Conservation (phyloP, 2,888 invertebrate genomes). For the Heliconius hortense region DNA sequence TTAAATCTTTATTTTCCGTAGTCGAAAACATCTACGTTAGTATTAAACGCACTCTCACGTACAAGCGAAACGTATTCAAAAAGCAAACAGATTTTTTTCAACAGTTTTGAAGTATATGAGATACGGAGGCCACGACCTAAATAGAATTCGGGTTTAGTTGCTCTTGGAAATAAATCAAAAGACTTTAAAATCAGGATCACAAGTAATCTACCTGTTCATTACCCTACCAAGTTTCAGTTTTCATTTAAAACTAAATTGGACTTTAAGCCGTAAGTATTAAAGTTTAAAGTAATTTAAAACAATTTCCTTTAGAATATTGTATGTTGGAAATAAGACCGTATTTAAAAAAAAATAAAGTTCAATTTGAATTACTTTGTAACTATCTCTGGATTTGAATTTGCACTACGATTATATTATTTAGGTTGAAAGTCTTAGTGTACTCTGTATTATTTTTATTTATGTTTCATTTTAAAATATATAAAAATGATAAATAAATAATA, state of each 20-base stretch:
- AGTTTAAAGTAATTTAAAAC: conserved; percentile 49
- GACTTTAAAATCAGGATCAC: conserved; percentile 65
- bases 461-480: neutral
- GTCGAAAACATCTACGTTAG: neutral
- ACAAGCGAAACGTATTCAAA: conserved; percentile 10
- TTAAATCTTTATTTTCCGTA: neutral
- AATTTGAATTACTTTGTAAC: conserved; percentile 45
- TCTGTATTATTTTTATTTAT: neutral
- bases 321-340: conserved; percentile 56
- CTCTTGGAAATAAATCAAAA: conserved; percentile 68
- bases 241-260: conserved; percentile 50
- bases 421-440: neutral
- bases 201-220: conserved; percentile 61
- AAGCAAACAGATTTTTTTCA: neutral
- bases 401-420: conserved; percentile 19
- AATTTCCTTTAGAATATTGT: conserved; percentile 43
- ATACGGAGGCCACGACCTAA: conserved; percentile 47
- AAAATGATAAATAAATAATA: neutral
- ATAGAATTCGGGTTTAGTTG: conserved; percentile 57
- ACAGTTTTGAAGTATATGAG: conserved; percentile 33
- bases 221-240: conserved; percentile 43
- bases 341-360: conserved; percentile 53
- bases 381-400: conserved; percentile 37
- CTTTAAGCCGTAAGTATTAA: conserved; percentile 49
- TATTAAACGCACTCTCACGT: conserved; percentile 13